Base-by-base conservation (phyloP, 2,888 invertebrate genomes). In the Cephus pulcher region DNA sequence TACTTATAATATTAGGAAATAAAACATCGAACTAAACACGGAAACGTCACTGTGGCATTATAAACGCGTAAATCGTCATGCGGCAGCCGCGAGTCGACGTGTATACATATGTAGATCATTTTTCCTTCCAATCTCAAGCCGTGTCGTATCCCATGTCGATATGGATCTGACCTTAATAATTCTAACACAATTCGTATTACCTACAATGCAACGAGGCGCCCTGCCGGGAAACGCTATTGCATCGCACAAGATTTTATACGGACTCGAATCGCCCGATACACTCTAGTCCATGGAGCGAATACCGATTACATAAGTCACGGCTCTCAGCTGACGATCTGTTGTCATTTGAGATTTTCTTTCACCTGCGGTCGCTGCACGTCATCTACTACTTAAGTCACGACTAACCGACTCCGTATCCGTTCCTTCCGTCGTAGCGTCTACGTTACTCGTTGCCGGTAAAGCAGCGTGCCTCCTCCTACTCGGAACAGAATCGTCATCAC, bases 111-210 rank as follows among this genome's bases (percentile, higher is more conserved):
- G 32, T 71, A 71, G 71, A 32, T 32, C 71, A 34, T 32, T 71
- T 71, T 71, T 71, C 71, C 71, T 71, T 71, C 71, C 32, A 71
- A 71, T 71, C 71, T 33, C 71, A 71, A 34, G 12, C 15, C 34
- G 12, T 71, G 33, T 12, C 4, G 71, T 82, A 81, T 78, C 85
- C 85, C 84, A 84, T 81, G 84, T 87, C 81, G 87, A 87, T 88
- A 85, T 82, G 81, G 80, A 87, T 86, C 86, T 86, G 86, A 86
- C 87, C 88, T 86, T 86, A 86, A 87, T 86, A 84, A 82, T 83
- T 83, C 83, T 82, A 80, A 81, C 77, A 79, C 80, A 76, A 40
- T 74, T 74, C 71, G 71, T 34, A 71, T 71, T 71, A 71, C 71
- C 71, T 71, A 9, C 56, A 56, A 23, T 56, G 9, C 23, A 56